Conservation (phyloP, 2,888 invertebrate genomes). For the Amphipoea oculea region DNA sequence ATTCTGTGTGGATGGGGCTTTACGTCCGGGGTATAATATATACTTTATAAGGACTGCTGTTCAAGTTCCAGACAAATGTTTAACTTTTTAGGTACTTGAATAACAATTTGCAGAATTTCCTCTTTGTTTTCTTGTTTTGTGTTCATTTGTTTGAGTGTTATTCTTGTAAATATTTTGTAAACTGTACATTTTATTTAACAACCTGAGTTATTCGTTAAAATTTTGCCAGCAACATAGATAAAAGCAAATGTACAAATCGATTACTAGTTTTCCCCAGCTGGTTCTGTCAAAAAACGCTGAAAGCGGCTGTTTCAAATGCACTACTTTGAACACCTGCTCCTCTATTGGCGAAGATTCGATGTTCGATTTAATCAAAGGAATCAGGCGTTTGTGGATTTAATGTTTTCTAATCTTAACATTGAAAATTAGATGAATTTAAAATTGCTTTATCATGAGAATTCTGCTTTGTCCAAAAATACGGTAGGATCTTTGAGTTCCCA, state of each 20-base stretch:
- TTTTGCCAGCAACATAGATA: background rate
- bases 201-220: background rate
- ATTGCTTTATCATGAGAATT: constrained; percentile 36
- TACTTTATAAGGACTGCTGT: constrained; percentile 53
- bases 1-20: constrained; percentile 62
- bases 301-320: background rate
- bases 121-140: constrained; percentile 40
- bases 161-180: constrained; percentile 34
- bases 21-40: constrained; percentile 57
- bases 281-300: background rate
- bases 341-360: background rate
- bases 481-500: constrained; percentile 30
- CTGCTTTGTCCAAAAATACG: constrained; percentile 12
- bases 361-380: constrained; percentile 1
- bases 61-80: constrained; percentile 58
- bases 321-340: background rate
- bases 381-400: background rate
- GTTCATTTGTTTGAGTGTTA: constrained; percentile 40
- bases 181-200: background rate
- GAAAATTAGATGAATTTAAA: constrained; percentile 32
- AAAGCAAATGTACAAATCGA: background rate
- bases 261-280: background rate
- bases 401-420: background rate
- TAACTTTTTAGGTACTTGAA: constrained; percentile 40
- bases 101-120: constrained; percentile 41